Base-by-base conservation (phyloP, 92 coral and sea anemone species). In the Epizoanthus rinbou region DNA sequence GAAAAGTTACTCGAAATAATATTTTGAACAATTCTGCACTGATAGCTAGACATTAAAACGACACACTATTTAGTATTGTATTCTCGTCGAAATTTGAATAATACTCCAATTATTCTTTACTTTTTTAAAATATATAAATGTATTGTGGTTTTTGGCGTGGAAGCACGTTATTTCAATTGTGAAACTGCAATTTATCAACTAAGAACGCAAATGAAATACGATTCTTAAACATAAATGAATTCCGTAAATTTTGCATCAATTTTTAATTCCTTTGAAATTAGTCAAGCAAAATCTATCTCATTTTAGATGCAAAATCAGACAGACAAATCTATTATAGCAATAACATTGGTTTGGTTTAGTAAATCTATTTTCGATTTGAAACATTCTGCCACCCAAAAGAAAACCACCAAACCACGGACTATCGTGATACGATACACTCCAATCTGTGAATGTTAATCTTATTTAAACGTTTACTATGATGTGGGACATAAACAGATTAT, bases 211-310 rank as follows among this genome's bases (percentile, higher is more conserved):
- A n/a, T 57, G 54, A 43, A 19, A 0, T n/a, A 3, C 41, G 66
- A 59, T 41, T 39, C 16, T 22, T 62, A 8, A 78, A 63, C 41
- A 56, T 39, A 78, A 78, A 19, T 37, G 39, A 60, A 78, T 78
- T 78, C 16, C 50, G 71, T 78, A 69, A 62, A 63, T 62, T 63
- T 41, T 39, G 57, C 82, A 78, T 78, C 59, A 78, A 78, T 78
- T 62, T 41, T 62, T 78, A 62, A 78, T 78, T 43, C 69, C 70
- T n/a, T 60, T 21, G 28, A 62, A 56, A 75, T 53, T 28, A 62
- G 52, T 41, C 82, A 78, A 43, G 13, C 41, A 39, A 57, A 75
- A 78, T 60, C 59, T 19, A 28, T 33, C 8, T 62, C 64, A 35
- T 47, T 78, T 60, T 23, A 21, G 25, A 63, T 37, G 28, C 70